Percentiles rank a stretch among this genome's conserved stretches.
Conservation (phyloP, 2,797 vertebrate species). For the Coregonus suidteri region DNA sequence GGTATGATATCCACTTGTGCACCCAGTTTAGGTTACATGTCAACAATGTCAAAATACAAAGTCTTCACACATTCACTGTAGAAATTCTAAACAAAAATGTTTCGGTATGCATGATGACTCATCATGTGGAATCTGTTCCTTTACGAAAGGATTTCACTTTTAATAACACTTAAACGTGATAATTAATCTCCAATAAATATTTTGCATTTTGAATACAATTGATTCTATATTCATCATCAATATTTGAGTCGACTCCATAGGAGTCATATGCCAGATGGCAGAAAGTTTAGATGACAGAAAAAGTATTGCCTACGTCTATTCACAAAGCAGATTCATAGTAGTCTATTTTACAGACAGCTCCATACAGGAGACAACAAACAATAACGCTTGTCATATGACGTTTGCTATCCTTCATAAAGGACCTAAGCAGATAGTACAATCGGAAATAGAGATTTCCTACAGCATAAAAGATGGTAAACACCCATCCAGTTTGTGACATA, state of each 20-base stretch:
- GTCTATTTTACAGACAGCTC: background rate
- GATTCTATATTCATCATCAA: constrained; percentile 7
- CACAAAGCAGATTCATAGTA: background rate
- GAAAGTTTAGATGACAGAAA: too few relatives aligned
- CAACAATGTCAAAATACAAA: background rate
- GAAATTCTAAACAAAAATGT: background rate
- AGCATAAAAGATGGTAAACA: constrained; percentile 38
- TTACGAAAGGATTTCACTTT: constrained; percentile 28
- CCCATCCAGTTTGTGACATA: constrained; percentile 39
- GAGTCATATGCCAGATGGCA: constrained; percentile 19
- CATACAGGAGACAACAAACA: background rate
- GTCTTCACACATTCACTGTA: background rate
- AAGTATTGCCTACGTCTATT: background rate
- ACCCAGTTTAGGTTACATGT: background rate
- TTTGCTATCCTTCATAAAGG: background rate
- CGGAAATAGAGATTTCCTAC: constrained; percentile 37
- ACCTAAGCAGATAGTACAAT: background rate
- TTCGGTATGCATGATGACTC: background rate
- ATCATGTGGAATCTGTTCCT: constrained; percentile 18
- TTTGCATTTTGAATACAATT: constrained; percentile 3
- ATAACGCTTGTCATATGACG: background rate
- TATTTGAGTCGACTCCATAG: constrained; percentile 19
- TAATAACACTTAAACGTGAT: constrained; percentile 7
- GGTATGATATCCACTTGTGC: background rate
- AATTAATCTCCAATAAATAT: background rate